These are phyloP conservation scores for Periophthalmus magnuspinnatus DNA, from an alignment of 2,797 vertebrate genomes.

Conservation along the genomic window DNA sequence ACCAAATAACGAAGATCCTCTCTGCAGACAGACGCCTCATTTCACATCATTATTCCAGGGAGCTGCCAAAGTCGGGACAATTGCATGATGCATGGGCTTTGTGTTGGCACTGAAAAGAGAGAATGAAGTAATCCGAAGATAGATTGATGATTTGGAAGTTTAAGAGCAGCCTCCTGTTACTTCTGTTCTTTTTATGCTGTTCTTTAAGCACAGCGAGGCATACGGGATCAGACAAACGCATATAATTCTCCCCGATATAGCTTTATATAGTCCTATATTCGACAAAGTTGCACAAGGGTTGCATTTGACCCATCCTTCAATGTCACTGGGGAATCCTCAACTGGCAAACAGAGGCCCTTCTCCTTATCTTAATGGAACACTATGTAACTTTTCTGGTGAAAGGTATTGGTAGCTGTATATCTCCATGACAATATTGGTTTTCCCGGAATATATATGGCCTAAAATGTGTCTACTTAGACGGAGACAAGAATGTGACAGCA, in stretches of 20 bases:
- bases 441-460: too few species aligned
- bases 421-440: too few species aligned
- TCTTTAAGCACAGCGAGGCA: neutral
- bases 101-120: conserved; percentile 49
- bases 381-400: too few species aligned
- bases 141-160: conserved; percentile 46
- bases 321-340: neutral
- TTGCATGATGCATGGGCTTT: conserved; percentile 59
- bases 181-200: neutral
- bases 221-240: neutral
- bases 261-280: too few species aligned
- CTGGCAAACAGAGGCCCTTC: too few species aligned
- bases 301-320: neutral
- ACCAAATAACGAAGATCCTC: conserved; percentile 72
- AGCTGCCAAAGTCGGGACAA: conserved; percentile 46
- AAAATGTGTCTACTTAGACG: too few species aligned
- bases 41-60: conserved; percentile 66
- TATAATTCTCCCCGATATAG: too few species aligned
- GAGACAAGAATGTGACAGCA: too few species aligned
- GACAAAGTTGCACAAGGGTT: neutral
- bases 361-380: too few species aligned
- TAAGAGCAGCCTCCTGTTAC: conserved; percentile 50
- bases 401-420: too few species aligned
- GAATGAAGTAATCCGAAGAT: conserved; percentile 38
- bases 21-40: conserved; percentile 65